These are phyloP conservation scores for Gymnobelideus leadbeateri DNA, from an alignment of 2,113 vertebrate genomes.

Conservation along the genomic window DNA sequence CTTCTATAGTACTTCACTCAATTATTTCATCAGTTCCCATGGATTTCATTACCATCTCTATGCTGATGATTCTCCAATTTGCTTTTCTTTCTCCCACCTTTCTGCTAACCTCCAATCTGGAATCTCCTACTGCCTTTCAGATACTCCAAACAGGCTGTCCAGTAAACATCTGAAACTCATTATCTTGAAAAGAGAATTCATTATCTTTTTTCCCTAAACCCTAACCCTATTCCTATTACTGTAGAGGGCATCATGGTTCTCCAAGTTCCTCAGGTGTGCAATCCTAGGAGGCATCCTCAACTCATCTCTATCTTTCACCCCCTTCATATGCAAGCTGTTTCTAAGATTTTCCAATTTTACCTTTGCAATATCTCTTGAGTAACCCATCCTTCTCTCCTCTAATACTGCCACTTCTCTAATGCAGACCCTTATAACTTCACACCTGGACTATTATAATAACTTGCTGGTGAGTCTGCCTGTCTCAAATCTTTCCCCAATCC, in stretches of 20 bases:
- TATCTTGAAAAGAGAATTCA: neutral
- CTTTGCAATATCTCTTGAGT: neutral
- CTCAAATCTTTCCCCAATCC: neutral
- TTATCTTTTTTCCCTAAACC: neutral
- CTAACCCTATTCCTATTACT: neutral
- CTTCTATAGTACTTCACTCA: too few relatives aligned
- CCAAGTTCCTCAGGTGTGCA: neutral
- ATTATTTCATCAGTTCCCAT: too few relatives aligned
- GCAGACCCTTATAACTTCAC: neutral
- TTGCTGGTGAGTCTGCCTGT: neutral
- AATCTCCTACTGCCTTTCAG: too few relatives aligned
- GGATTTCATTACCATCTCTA: too few relatives aligned
- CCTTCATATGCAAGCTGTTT: neutral
- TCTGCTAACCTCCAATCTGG: too few relatives aligned
- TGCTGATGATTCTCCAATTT: too few relatives aligned
- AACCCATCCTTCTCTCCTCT: neutral
- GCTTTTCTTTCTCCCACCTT: too few relatives aligned
- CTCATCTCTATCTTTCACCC: neutral
- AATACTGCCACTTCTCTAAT: neutral
- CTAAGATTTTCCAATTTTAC: neutral
- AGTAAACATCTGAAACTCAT: too few relatives aligned
- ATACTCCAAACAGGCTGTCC: too few relatives aligned
- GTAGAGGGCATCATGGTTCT: neutral
- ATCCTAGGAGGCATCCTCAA: neutral
- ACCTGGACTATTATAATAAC: neutral